A percentile compares a stretch with the other conserved stretches of the same genome.
These are phyloP conservation scores for Diglossa brunneiventris DNA, from an alignment of 2,113 vertebrate genomes.

Conservation along the genomic window DNA sequence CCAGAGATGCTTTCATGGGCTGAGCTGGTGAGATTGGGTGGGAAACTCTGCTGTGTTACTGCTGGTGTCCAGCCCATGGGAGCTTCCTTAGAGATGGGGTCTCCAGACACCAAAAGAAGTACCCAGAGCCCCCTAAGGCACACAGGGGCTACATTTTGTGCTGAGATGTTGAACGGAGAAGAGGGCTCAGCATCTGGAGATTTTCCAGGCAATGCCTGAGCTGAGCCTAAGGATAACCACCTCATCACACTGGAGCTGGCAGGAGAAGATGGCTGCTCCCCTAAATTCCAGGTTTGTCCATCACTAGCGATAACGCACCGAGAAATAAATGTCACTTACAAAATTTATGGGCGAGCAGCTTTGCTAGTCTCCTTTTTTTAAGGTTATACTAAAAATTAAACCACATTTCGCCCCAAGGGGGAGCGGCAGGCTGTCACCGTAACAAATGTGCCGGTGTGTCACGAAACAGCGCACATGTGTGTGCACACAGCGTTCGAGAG, in stretches of 20 bases:
- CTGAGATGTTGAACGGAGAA: not conserved
- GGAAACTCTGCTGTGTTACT: not conserved
- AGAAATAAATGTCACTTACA: slow-evolving; percentile 47
- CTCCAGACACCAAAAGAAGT: not conserved
- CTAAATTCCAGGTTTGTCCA: not conserved
- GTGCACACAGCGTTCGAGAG: not conserved
- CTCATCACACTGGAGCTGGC: not conserved
- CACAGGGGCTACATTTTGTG: fast-evolving
- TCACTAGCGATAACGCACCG: not conserved
- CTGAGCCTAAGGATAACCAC: not conserved
- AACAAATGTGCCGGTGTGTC: slow-evolving; percentile 7
- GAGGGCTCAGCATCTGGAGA: not conserved
- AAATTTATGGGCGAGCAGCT: slow-evolving; percentile 45
- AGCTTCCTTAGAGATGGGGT: not conserved
- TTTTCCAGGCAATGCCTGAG: not conserved
- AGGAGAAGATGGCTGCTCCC: not conserved
- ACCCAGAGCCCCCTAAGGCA: not conserved
- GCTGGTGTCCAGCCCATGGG: not conserved
- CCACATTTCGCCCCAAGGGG: not conserved
- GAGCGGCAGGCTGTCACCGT: not conserved
- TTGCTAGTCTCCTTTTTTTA: slow-evolving; percentile 52
- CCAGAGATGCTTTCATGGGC: not conserved
- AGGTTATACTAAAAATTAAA: slow-evolving; percentile 66
- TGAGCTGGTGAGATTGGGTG: not conserved
- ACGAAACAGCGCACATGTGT: not conserved